Conservation (phyloP, 2,888 invertebrate species). For the Noctua janthina region DNA sequence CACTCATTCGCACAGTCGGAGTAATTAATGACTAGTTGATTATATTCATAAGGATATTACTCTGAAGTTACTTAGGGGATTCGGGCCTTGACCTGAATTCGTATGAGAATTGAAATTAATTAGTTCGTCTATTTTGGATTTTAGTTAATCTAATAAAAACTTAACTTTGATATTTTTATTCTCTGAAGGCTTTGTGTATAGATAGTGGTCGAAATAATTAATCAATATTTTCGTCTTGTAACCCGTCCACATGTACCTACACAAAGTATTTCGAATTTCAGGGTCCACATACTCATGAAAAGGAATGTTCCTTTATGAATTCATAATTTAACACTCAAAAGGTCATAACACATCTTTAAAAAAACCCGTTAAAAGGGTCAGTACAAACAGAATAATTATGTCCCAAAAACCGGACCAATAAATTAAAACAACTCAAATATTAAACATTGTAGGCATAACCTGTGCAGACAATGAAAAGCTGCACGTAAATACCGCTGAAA, state of each 20-base stretch:
- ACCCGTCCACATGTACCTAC: too few relatives aligned
- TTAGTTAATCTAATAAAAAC: too few relatives aligned
- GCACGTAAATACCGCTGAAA: conserved; percentile 78
- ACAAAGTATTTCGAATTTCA: background rate
- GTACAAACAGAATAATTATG: conserved; percentile 39
- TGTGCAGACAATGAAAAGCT: conserved; percentile 72
- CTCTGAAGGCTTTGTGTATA: too few relatives aligned
- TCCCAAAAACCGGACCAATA: conserved; percentile 58
- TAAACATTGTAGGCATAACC: conserved; percentile 67
- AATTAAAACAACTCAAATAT: conserved; percentile 67
- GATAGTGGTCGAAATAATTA: too few relatives aligned
- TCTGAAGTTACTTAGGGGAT: conserved; percentile 9
- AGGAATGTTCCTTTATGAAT: background rate
- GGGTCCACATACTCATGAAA: background rate
- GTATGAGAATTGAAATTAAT: conserved; percentile 16
- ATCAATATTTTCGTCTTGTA: too few relatives aligned
- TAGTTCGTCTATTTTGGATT: background rate
- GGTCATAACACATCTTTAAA: conserved; percentile 1
- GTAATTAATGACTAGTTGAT: conserved; percentile 72
- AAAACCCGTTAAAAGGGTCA: conserved; percentile 19
- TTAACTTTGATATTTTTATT: too few relatives aligned
- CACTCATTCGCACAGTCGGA: conserved; percentile 66
- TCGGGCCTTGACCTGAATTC: conserved; percentile 36
- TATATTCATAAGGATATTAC: conserved; percentile 62
- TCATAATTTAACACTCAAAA: conserved; percentile 12